Base-by-base conservation (phyloP, 2,888 invertebrate species). In the Drosophila multiciliata region DNA sequence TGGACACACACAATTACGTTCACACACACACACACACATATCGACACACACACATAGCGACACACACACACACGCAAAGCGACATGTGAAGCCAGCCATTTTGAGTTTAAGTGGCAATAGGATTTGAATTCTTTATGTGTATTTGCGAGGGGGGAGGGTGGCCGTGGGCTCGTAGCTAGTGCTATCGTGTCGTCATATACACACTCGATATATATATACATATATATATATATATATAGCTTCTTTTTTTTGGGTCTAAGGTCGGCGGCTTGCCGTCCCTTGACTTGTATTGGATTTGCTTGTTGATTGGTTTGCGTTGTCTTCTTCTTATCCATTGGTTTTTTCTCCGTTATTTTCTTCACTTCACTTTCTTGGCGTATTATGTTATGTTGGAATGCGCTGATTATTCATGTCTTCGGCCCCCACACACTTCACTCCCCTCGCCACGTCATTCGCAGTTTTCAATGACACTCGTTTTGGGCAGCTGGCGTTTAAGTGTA, bases 21-120 rank as follows among this genome's bases (percentile, higher is more conserved):
- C 0, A 20, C 42, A 42, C 58, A 29, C 60, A 36, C 38, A 57
- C 42, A 60, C 29, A 52, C 59, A 45, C 33, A 66, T 45, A 66
- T 65, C 63, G 81, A 76, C 55, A 32, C 58, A 45, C 40, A 15
- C 52, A 45, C 68, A 40, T 48, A 49, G 60, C 33, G 36, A 42
- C 62, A 45, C 70, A 55, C 29, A 42, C 59, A 57, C 53, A 60
- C 26, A 49, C 52, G 36, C 35, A 67, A 54, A 66, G 69, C 64
- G 84, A 81, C 75, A 86, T 86, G 80, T 84, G 86, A 79, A 83
- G 81, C 75, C 63, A 79, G 86, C 75, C 83, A 80, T 85, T 87
- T 87, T 84, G 85, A 84, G 76, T 87, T 85, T 82, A 85, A 84
- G 85, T 87, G 87, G 87, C 87, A 87, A 84, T 85, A 82, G 85